Evolutionary conservation across 64 coral and sea anemone species (phyloP).

Genomic region (Montipora sp.): DNA sequence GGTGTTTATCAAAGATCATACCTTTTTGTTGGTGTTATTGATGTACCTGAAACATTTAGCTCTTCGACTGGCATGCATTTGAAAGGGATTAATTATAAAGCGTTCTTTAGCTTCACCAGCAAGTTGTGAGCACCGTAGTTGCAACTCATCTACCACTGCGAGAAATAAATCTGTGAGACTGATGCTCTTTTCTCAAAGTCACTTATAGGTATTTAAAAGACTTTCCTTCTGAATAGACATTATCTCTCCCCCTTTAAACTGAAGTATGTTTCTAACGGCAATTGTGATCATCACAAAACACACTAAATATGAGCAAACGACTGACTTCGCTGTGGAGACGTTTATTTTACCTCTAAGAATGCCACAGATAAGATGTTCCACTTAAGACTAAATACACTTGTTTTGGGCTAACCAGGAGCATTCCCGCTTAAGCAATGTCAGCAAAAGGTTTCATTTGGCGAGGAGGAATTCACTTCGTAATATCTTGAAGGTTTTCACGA

Average conservation of each 20-base stretch:
- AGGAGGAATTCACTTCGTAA: no score
- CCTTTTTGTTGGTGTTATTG: slow-evolving; percentile 64
- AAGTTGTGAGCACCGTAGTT: neutral
- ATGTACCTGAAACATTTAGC: slow-evolving; percentile 11
- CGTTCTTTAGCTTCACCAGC: slow-evolving; percentile 3
- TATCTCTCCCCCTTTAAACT: no score
- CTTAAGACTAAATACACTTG: neutral
- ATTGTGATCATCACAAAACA: neutral
- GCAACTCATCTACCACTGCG: slow-evolving; percentile 9
- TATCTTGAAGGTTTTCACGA: neutral
- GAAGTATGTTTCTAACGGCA: neutral
- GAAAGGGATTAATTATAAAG: neutral
- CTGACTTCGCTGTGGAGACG: neutral
- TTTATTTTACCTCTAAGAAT: slow-evolving; percentile 13
- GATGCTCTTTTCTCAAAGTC: no score
- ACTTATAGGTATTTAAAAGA: no score
- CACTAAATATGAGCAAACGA: neutral
- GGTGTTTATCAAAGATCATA: slow-evolving; percentile 66
- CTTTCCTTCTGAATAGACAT: no score
- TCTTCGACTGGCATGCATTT: slow-evolving; percentile 12
- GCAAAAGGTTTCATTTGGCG: no score
- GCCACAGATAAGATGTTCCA: neutral
- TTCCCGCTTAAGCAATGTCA: no score
- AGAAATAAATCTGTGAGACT: slow-evolving; percentile 17
- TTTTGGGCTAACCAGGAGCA: no score